A percentile compares a stretch with the other conserved stretches of the same genome.
These are phyloP conservation scores for Callipepla californica DNA, from an alignment of 2,113 vertebrate species.

Conservation along the genomic window DNA sequence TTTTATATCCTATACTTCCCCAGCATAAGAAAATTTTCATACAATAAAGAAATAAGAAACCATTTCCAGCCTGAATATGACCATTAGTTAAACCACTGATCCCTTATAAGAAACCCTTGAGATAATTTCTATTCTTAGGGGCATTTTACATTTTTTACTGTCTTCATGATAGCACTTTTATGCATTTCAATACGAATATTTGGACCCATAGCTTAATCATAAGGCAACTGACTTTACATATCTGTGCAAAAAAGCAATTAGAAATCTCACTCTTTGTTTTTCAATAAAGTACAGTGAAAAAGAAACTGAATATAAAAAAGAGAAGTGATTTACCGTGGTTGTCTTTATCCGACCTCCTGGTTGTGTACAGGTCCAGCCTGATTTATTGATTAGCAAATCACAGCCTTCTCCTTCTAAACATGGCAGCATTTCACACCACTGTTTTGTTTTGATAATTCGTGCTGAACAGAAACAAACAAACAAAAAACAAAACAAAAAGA, in stretches of 20 bases:
- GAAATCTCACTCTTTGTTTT: neutral
- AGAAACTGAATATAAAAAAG: neutral
- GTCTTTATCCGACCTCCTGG: constrained; percentile 98
- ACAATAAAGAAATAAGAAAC: neutral
- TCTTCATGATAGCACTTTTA: neutral
- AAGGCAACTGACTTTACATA: neutral
- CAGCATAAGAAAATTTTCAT: neutral
- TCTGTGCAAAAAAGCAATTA: neutral
- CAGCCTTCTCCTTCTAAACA: constrained; percentile 98
- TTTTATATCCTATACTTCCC: neutral
- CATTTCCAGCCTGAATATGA: neutral
- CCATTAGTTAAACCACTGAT: neutral
- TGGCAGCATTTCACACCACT: constrained; percentile 99
- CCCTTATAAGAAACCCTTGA: neutral
- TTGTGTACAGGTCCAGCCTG: constrained; percentile 99
- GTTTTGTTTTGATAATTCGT: constrained; percentile 93
- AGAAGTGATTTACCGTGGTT: constrained; percentile 88
- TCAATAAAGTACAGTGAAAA: neutral
- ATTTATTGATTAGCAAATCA: constrained; percentile 96
- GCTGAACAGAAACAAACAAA: constrained; percentile 76
- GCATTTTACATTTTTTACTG: neutral
- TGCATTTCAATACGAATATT: neutral
- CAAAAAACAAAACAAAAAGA: neutral
- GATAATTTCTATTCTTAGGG: neutral
- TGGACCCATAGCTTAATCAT: neutral